Conservation (phyloP, 2,797 vertebrate genomes). For the Sebastes kiyomatsui region DNA sequence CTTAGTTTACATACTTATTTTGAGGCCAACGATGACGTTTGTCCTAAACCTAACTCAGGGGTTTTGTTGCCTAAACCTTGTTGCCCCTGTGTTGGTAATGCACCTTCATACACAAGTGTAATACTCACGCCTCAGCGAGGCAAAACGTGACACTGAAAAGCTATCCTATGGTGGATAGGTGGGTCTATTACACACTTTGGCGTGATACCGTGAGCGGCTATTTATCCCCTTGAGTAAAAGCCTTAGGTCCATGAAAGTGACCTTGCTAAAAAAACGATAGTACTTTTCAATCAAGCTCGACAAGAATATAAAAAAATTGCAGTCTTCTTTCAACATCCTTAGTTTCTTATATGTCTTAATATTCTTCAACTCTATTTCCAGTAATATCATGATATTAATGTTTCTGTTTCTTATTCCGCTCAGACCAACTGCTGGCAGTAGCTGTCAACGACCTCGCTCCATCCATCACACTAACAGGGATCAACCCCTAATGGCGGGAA, state of each 20-base stretch:
- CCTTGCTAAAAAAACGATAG: not conserved
- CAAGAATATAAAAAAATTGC: not conserved
- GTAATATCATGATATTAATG: too few relatives aligned
- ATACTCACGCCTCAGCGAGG: too few relatives aligned
- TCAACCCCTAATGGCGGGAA: not conserved
- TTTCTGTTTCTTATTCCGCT: not conserved
- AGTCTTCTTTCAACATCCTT: not conserved
- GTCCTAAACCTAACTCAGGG: too few relatives aligned
- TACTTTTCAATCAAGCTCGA: not conserved
- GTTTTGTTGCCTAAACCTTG: too few relatives aligned
- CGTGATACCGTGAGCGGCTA: not conserved
- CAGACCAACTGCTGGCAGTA: not conserved
- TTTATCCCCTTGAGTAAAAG: not conserved
- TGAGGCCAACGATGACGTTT: too few relatives aligned
- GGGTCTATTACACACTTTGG: too few relatives aligned
- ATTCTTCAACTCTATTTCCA: not conserved
- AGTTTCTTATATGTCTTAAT: not conserved
- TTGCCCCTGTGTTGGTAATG: too few relatives aligned
- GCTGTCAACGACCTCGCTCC: not conserved
- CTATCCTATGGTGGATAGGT: too few relatives aligned
- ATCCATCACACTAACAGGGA: conserved; percentile 35
- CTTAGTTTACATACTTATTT: too few relatives aligned
- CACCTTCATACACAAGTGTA: not conserved
- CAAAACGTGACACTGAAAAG: too few relatives aligned
- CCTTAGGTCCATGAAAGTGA: not conserved